phyloP scores from a whole-genome alignment of 2,113 vertebrate genomes.

The Austrofundulus limnaeus region DNA sequence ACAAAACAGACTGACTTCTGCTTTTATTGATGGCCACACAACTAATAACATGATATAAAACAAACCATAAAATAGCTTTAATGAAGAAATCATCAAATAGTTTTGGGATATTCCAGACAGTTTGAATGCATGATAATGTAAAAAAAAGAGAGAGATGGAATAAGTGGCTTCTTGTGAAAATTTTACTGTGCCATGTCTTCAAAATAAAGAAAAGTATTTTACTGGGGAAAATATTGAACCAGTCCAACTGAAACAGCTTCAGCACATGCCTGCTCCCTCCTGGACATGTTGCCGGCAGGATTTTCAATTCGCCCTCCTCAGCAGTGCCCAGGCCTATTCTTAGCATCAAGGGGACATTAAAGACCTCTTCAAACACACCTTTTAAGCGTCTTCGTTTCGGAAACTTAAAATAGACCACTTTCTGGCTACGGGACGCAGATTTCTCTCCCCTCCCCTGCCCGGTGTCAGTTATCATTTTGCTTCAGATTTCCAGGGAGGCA shows the following conservation, averaged over 20 bases:
- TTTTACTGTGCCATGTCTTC: neutral
- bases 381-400: constrained; percentile 85
- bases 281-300: constrained; percentile 48
- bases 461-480: constrained; percentile 80
- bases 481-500: constrained; percentile 71
- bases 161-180: neutral
- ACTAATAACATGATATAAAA: no score
- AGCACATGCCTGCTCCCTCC: constrained; percentile 32
- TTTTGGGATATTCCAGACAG: no score
- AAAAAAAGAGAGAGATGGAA: no score
- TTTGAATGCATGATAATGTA: no score
- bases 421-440: constrained; percentile 53
- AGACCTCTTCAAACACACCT: constrained; percentile 83
- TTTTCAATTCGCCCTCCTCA: constrained; percentile 69
- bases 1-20: no score
- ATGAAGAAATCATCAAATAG: no score
- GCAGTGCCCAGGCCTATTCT: constrained; percentile 76
- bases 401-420: constrained; percentile 80
- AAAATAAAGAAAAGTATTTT: neutral
- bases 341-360: constrained; percentile 68
- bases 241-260: constrained; percentile 31
- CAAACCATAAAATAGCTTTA: no score
- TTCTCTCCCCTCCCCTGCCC: constrained; percentile 29
- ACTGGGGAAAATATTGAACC: no score
- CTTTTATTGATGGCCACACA: no score